Conservation (phyloP, 2,113 vertebrate species). For the Rhabdornis inornatus region DNA sequence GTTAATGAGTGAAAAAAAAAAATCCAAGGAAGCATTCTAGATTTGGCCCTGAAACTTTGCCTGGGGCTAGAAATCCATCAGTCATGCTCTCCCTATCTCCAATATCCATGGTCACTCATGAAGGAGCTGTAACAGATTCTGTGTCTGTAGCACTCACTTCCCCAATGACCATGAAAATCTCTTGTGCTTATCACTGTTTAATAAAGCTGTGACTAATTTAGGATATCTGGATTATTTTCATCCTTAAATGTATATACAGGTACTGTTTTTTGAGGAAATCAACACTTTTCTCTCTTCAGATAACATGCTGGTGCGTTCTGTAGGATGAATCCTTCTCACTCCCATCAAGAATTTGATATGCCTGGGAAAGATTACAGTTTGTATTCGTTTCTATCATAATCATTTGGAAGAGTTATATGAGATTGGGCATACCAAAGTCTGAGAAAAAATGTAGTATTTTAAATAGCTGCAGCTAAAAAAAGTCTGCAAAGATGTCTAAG, state of each 20-base stretch:
- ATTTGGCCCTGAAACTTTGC: not conserved
- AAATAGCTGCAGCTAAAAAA: not conserved
- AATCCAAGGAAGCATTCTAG: not conserved
- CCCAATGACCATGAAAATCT: not conserved
- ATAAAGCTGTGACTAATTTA: not conserved
- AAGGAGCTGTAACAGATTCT: not conserved
- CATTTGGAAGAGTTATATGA: constrained; percentile 1
- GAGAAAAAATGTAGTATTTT: not conserved
- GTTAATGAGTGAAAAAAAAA: not conserved
- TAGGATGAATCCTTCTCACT: not conserved
- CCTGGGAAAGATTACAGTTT: not conserved
- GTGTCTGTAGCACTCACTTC: not conserved
- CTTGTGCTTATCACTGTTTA: not conserved
- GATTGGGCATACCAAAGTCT: not conserved
- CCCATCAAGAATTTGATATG: not conserved
- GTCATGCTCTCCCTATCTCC: not conserved
- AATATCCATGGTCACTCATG: not conserved
- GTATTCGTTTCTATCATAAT: not conserved
- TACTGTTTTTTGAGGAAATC: not conserved
- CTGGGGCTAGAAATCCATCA: not conserved
- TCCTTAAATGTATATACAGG: not conserved
- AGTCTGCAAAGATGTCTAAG: not conserved
- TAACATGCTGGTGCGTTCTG: not conserved
- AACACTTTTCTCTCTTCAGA: not conserved
- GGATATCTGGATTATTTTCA: not conserved